These are phyloP conservation scores for Ptilonorhynchus violaceus DNA, from an alignment of 2,113 vertebrate species.

Conservation along the genomic window DNA sequence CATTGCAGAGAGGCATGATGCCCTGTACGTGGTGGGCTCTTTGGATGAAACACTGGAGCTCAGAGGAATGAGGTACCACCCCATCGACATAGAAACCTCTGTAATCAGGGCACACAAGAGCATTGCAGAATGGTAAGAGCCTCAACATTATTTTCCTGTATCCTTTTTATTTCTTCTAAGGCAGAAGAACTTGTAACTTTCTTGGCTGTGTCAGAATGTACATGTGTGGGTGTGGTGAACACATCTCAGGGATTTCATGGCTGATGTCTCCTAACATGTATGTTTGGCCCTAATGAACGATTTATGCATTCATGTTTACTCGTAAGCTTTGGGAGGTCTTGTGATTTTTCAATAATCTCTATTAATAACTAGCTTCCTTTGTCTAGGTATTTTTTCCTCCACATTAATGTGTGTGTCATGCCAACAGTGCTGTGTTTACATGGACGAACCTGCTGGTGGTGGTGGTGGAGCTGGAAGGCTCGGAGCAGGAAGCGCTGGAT, in stretches of 20 bases:
- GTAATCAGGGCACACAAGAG: constrained; percentile 93
- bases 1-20: constrained; percentile 88
- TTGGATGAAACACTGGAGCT: constrained; percentile 95
- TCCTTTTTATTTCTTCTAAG: background rate
- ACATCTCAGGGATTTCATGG: background rate
- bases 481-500: constrained; percentile 91
- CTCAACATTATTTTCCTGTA: background rate
- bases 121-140: constrained; percentile 93
- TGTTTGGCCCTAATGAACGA: background rate
- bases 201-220: background rate
- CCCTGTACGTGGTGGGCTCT: constrained; percentile 92
- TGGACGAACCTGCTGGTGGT: constrained; percentile 97
- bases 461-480: constrained; percentile 94
- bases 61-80: constrained; percentile 95
- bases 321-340: background rate
- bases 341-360: background rate
- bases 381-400: background rate
- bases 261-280: rapidly evolving
- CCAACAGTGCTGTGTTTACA: constrained; percentile 90
- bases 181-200: background rate
- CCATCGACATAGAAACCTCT: constrained; percentile 95
- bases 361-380: background rate
- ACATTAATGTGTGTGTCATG: background rate
- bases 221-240: background rate
- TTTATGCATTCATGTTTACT: background rate